Conservation (phyloP, 2,888 invertebrate genomes). For the Reticulitermes lucifugus region DNA sequence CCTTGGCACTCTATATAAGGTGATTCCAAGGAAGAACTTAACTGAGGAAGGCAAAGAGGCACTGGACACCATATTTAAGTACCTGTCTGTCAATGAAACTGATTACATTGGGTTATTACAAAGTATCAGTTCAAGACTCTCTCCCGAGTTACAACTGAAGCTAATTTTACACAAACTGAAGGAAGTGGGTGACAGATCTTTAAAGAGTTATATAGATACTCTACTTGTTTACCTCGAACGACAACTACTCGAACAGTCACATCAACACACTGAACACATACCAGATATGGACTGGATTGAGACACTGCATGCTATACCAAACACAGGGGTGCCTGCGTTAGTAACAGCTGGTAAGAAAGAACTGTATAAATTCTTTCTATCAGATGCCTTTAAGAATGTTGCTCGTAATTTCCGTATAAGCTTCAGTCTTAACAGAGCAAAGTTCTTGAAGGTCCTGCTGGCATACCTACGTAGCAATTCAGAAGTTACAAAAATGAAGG, state of each 20-base stretch:
- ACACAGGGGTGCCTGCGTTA: constrained; percentile 30
- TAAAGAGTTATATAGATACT: background rate
- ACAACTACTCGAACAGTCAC: background rate
- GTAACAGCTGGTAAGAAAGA: constrained; percentile 42
- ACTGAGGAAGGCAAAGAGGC: constrained; percentile 29
- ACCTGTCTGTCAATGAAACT: constrained; percentile 26
- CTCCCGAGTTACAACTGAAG: constrained; percentile 34
- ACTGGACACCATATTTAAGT: constrained; percentile 42
- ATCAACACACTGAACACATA: constrained; percentile 4
- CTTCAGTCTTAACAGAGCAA: constrained; percentile 10
- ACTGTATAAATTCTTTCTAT: constrained; percentile 40
- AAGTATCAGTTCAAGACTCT: constrained; percentile 33
- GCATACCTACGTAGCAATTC: constrained; percentile 19
- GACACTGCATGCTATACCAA: constrained; percentile 43
- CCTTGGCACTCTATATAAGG: constrained; percentile 36
- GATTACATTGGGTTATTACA: constrained; percentile 29
- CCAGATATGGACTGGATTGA: constrained; percentile 47
- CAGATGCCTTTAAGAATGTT: constrained; percentile 29
- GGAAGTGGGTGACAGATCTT: background rate
- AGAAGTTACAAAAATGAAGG: constrained; percentile 22
- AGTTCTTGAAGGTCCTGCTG: constrained; percentile 39
- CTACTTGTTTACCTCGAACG: constrained; percentile 16
- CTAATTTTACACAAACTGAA: constrained; percentile 34
- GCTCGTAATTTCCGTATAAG: constrained; percentile 22
- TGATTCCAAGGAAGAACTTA: constrained; percentile 34